phyloP scores from a whole-genome alignment of 2,797 vertebrate species.

The Pachyuromys duprasi region DNA sequence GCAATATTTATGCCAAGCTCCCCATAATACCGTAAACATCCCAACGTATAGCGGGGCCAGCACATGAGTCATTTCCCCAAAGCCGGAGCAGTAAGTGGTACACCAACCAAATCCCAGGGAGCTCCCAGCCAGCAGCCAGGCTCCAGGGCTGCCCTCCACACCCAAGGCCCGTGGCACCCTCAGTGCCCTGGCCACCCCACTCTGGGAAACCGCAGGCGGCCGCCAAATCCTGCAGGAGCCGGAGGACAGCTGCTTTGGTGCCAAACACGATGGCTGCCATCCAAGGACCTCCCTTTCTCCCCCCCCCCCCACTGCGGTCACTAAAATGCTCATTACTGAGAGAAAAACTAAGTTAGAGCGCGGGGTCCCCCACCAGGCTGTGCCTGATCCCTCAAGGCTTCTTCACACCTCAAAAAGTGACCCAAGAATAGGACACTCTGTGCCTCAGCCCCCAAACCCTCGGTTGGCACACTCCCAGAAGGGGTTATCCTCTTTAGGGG shows the following conservation, averaged over 20 bases:
- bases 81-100: constrained; percentile 86
- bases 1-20: constrained; percentile 89
- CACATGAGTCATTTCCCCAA: constrained; percentile 88
- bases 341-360: constrained; percentile 15
- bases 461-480: not conserved
- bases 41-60: constrained; percentile 85
- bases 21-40: constrained; percentile 88
- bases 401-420: not conserved
- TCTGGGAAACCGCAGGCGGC: not conserved
- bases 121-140: constrained; percentile 33
- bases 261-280: constrained; percentile 19
- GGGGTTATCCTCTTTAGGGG: not conserved
- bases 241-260: not conserved
- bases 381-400: not conserved
- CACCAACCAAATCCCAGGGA: constrained; percentile 84
- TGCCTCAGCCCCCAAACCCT: not conserved
- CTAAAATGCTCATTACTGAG: not conserved
- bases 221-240: constrained; percentile 61
- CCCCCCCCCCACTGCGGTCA: not conserved
- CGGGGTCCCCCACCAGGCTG: not conserved
- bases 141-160: constrained; percentile 73
- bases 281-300: constrained; percentile 36
- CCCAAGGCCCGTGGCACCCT: constrained; percentile 50
- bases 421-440: not conserved
- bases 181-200: not conserved